A percentile compares a stretch with the other conserved stretches of the same genome.
These are phyloP conservation scores for Vireo altiloquus DNA, from an alignment of 2,113 vertebrate species.

Conservation along the genomic window DNA sequence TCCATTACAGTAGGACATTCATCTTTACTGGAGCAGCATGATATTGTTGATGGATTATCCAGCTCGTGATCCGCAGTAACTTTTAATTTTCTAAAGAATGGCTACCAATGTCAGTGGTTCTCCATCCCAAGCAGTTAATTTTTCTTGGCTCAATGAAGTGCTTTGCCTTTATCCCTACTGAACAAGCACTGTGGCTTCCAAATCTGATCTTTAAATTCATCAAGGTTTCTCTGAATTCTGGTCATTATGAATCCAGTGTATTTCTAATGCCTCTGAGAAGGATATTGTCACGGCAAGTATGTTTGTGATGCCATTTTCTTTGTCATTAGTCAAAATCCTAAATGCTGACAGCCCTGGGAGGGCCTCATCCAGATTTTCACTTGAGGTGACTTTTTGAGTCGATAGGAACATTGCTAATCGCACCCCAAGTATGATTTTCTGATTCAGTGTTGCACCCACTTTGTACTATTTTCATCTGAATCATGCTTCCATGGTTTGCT, in stretches of 20 bases:
- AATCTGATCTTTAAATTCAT: not conserved
- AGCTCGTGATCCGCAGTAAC: not conserved
- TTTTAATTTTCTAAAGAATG: slow-evolving; percentile 4
- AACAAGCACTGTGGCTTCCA: not conserved
- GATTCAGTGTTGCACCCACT: not conserved
- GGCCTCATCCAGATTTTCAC: not conserved
- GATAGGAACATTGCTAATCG: not conserved
- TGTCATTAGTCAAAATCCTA: not conserved
- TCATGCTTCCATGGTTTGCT: not conserved
- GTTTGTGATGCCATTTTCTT: not conserved
- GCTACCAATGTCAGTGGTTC: not conserved
- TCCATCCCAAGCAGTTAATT: not conserved
- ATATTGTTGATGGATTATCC: not conserved
- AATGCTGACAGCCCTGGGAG: not conserved
- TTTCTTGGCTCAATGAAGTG: not conserved
- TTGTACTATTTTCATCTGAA: not conserved
- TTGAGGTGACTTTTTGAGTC: not conserved
- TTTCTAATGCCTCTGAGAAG: not conserved
- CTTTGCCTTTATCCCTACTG: not conserved
- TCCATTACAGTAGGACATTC: not conserved
- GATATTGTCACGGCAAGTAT: not conserved
- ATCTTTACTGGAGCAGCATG: not conserved
- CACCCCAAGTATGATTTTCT: not conserved
- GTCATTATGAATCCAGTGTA: not conserved
- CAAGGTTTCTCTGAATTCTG: not conserved